These are phyloP conservation scores for Aphidius ervi DNA, from an alignment of 1,140 invertebrate species.

Conservation along the genomic window DNA sequence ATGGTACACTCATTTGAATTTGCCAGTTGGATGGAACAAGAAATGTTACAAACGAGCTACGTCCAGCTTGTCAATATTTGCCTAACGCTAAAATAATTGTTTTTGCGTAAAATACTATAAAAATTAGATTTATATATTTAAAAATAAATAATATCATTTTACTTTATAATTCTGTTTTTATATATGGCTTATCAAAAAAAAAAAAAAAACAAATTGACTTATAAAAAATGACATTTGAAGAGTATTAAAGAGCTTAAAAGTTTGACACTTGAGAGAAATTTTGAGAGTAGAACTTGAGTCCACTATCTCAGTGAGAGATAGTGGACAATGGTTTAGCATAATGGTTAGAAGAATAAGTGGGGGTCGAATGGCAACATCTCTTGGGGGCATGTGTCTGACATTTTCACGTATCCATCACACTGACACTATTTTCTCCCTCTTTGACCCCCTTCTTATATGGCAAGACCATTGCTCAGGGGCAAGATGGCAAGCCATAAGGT, in stretches of 20 bases:
- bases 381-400: constrained; percentile 43
- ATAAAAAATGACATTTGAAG: constrained; percentile 9
- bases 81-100: constrained; percentile 17
- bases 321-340: constrained; percentile 51
- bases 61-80: constrained; percentile 14
- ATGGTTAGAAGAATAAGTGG: constrained; percentile 35
- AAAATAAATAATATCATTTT: not conserved
- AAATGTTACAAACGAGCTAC: constrained; percentile 2
- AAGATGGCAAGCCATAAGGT: not conserved
- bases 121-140: not conserved
- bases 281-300: constrained; percentile 11
- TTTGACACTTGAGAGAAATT: constrained; percentile 1
- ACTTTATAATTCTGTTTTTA: not conserved
- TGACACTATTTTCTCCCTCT: not conserved
- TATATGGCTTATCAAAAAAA: not conserved
- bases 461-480: not conserved
- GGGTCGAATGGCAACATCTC: constrained; percentile 37
- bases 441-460: too few species aligned
- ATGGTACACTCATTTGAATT: constrained; percentile 15
- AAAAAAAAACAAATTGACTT: not conserved
- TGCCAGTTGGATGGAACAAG: constrained; percentile 8
- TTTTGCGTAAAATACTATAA: not conserved
- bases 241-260: constrained; percentile 3
- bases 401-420: constrained; percentile 48
- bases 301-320: constrained; percentile 48